phyloP scores from a whole-genome alignment of 1,140 invertebrate genomes.

The Protaetia brevitarsis region DNA sequence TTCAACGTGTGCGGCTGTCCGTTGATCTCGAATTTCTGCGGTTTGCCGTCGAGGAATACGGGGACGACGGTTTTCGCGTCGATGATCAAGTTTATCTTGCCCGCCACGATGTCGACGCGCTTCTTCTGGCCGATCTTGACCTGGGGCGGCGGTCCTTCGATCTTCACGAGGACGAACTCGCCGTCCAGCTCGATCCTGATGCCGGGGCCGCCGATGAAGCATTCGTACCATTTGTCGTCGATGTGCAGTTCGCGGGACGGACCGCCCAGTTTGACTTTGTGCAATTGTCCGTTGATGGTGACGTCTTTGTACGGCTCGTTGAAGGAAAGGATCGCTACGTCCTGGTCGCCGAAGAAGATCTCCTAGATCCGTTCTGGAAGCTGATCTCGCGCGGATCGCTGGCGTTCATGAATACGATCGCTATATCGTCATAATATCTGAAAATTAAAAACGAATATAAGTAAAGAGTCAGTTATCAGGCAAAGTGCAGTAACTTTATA shows the following conservation, averaged over 20 bases:
- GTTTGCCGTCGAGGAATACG: conserved; percentile 81
- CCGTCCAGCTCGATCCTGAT: conserved; percentile 80
- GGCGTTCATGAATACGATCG: conserved; percentile 77
- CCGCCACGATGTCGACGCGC: conserved; percentile 73
- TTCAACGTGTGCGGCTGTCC: conserved; percentile 71
- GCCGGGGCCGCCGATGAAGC: conserved; percentile 87
- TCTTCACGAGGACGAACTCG: conserved; percentile 67
- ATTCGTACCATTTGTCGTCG: conserved; percentile 81
- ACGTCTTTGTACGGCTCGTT: conserved; percentile 72
- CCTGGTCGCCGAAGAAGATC: conserved; percentile 62
- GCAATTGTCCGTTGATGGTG: conserved; percentile 65
- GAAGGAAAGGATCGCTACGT: conserved; percentile 64
- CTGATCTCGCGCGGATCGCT: conserved; percentile 82
- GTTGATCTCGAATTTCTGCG: conserved; percentile 76
- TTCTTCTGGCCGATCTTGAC: conserved; percentile 71
- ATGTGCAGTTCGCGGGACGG: conserved; percentile 90
- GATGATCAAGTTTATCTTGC: conserved; percentile 79
- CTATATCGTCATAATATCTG: conserved; percentile 79
- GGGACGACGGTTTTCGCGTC: conserved; percentile 74
- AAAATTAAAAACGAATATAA: too few relatives aligned
- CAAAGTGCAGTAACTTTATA: too few relatives aligned
- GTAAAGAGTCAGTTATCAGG: too few relatives aligned
- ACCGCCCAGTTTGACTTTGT: conserved; percentile 83
- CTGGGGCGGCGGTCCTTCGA: conserved; percentile 85
- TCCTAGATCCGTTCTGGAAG: conserved; percentile 68